phyloP scores from a whole-genome alignment of 2,797 vertebrate genomes.

The Clarias platycephalus region DNA sequence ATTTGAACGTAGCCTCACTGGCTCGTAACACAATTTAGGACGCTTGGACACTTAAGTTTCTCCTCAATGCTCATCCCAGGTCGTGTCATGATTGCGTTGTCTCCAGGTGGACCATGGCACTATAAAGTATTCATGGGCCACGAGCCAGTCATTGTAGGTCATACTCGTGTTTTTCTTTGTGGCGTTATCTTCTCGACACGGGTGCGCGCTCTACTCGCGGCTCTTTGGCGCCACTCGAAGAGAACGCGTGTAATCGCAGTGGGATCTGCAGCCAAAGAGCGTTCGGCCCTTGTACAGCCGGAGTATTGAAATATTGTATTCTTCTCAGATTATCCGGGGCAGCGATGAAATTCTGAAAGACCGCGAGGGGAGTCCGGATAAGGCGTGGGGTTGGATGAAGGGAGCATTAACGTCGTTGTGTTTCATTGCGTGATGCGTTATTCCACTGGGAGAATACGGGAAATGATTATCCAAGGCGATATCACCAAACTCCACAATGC shows the following conservation, averaged over 20 bases:
- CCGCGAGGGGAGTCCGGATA: not conserved
- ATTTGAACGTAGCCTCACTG: not conserved
- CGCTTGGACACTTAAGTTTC: not conserved
- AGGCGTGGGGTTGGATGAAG: slow-evolving; percentile 16
- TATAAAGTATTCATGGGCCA: slow-evolving; percentile 52
- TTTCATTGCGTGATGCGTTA: not conserved
- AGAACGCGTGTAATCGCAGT: slow-evolving; percentile 76
- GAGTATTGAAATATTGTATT: slow-evolving; percentile 54
- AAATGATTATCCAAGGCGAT: not conserved
- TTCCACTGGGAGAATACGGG: not conserved
- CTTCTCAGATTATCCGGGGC: slow-evolving; percentile 55
- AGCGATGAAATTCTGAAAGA: slow-evolving; percentile 48
- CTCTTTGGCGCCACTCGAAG: slow-evolving; percentile 95
- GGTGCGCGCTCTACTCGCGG: slow-evolving; percentile 67
- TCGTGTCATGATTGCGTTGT: slow-evolving; percentile 7
- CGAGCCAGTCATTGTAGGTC: slow-evolving; percentile 25
- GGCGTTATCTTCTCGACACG: slow-evolving; percentile 43
- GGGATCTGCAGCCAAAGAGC: slow-evolving; percentile 58
- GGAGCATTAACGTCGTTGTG: not conserved
- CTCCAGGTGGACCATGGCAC: slow-evolving; percentile 30
- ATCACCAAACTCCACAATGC: not conserved
- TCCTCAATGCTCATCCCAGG: not conserved
- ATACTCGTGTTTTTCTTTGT: slow-evolving; percentile 35
- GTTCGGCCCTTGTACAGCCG: slow-evolving; percentile 37
- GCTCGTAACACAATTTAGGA: not conserved